Conservation (phyloP, 1,140 invertebrate genomes). For the Musca domestica region DNA sequence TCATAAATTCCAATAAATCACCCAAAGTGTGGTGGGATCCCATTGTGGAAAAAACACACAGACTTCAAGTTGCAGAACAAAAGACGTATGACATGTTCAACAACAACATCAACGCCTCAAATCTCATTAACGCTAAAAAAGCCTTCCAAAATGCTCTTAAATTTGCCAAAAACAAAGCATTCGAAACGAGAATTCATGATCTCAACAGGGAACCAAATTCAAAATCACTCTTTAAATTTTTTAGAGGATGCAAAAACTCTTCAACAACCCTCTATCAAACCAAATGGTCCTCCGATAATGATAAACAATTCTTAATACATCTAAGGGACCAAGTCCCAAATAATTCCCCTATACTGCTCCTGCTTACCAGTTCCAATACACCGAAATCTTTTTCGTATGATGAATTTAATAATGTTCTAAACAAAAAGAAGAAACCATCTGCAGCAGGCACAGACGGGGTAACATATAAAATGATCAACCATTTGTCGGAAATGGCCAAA, state of each 20-base stretch:
- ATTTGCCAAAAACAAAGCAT: too few relatives aligned
- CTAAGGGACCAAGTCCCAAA: conserved; percentile 6
- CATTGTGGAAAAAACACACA: neutral
- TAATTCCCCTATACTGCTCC: neutral
- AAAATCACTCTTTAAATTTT: neutral
- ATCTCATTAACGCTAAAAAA: neutral
- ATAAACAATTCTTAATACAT: neutral
- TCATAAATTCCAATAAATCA: neutral
- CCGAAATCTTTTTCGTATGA: neutral
- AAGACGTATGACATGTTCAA: neutral
- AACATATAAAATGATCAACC: too few relatives aligned
- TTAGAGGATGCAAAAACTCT: neutral
- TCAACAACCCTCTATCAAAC: too few relatives aligned
- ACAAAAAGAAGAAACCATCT: neutral
- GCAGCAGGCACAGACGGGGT: neutral
- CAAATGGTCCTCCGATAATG: too few relatives aligned
- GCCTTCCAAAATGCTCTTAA: neutral
- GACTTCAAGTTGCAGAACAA: neutral
- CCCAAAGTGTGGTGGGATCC: neutral
- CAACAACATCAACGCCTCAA: neutral
- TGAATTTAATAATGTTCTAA: neutral
- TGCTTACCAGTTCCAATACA: too few relatives aligned
- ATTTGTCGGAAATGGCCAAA: neutral
- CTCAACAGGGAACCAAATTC: neutral
- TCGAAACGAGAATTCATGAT: neutral